Evolutionary conservation across 2,797 vertebrate genomes (phyloP).

Genomic region (Anas georgica): DNA sequence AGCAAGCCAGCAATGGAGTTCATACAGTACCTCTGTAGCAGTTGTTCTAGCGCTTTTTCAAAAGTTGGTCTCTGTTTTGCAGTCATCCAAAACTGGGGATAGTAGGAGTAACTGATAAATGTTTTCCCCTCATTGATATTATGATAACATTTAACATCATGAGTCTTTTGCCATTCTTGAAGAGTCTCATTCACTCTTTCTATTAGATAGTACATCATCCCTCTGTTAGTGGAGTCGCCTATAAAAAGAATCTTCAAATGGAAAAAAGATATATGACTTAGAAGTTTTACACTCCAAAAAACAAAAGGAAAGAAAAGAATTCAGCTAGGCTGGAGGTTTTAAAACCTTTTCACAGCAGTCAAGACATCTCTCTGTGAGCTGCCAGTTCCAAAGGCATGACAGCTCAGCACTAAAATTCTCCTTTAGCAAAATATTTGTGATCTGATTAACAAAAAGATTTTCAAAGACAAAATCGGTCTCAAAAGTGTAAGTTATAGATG

Average conservation of each 20-base stretch:
- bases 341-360: neutral
- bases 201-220: conserved; percentile 97
- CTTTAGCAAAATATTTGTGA: neutral
- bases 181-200: conserved; percentile 91
- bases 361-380: neutral
- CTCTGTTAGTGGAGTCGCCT: conserved; percentile 95
- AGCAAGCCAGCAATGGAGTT: neutral
- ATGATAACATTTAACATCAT: conserved; percentile 85
- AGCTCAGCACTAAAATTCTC: neutral
- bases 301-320: neutral
- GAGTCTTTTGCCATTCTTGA: conserved; percentile 91
- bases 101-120: conserved; percentile 90
- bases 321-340: neutral
- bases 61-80: conserved; percentile 85
- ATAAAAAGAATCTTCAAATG: conserved; percentile 89
- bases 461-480: neutral
- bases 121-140: conserved; percentile 88
- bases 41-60: conserved; percentile 86
- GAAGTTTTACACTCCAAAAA: neutral
- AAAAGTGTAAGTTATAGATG: neutral
- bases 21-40: conserved; percentile 85
- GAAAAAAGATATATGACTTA: neutral
- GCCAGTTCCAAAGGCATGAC: neutral
- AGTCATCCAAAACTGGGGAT: conserved; percentile 94
- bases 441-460: neutral